These are phyloP conservation scores for Sinocyclocheilus anophthalmus DNA, from an alignment of 2,113 vertebrate genomes.

Conservation along the genomic window DNA sequence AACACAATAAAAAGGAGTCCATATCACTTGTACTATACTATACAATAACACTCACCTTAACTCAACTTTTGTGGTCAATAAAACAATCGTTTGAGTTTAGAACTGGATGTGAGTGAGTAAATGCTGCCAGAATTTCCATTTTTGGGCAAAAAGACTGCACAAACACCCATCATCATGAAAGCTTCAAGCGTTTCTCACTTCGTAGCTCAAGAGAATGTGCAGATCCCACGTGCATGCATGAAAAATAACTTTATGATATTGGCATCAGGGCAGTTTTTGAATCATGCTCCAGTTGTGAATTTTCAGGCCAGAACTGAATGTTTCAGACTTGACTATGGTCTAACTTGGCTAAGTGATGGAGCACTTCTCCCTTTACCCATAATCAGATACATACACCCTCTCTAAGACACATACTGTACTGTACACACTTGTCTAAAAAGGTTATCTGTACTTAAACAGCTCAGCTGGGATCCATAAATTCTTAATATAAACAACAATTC, in stretches of 20 bases:
- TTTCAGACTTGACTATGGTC: no score
- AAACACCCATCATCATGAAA: not conserved
- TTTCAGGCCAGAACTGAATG: no score
- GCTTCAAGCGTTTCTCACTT: not conserved
- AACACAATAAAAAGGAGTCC: not conserved
- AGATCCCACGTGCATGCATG: not conserved
- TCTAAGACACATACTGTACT: not conserved
- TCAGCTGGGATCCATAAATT: constrained; percentile 10
- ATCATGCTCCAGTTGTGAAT: not conserved
- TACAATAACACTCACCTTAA: not conserved
- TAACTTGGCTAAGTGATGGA: not conserved
- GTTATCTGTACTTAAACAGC: not conserved
- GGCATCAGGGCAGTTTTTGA: not conserved
- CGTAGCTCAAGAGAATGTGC: not conserved
- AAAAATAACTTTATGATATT: not conserved
- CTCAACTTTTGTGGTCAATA: not conserved
- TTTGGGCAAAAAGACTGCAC: no score
- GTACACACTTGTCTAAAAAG: not conserved
- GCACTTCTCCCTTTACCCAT: not conserved
- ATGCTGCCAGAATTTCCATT: not conserved
- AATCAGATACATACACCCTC: not conserved
- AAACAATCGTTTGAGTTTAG: not conserved
- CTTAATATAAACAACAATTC: not conserved
- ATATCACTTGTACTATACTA: not conserved
- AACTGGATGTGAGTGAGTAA: not conserved